Conservation (phyloP, 2,888 invertebrate species). For the Chorisops tibialis region DNA sequence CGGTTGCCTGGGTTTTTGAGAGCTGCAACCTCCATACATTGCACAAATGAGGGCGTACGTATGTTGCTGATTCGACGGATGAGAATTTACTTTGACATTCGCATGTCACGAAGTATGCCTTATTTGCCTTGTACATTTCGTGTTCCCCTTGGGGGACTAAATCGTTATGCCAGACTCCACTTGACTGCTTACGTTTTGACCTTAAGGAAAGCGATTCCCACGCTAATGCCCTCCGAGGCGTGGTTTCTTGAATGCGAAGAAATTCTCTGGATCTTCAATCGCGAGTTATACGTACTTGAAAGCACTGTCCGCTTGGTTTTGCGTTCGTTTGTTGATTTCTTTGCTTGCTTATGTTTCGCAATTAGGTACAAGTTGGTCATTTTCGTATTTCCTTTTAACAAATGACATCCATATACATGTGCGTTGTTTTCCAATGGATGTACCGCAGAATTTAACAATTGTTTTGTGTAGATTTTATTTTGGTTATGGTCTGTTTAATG, state of each 20-base stretch:
- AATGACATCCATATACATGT: too few relatives aligned
- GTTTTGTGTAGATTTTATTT: too few relatives aligned
- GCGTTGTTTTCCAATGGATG: too few relatives aligned
- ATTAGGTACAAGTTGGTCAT: background rate
- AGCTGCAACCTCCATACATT: background rate
- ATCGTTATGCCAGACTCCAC: constrained; percentile 9
- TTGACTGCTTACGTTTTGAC: constrained; percentile 4
- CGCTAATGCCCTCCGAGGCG: constrained; percentile 27
- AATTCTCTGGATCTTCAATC: constrained; percentile 3
- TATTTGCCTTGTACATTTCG: too few relatives aligned
- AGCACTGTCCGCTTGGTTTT: too few relatives aligned
- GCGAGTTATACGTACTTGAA: too few relatives aligned
- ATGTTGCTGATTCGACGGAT: constrained; percentile 8
- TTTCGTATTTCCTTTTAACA: too few relatives aligned
- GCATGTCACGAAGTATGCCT: constrained; percentile 5
- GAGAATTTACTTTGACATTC: constrained; percentile 24
- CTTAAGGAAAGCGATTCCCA: constrained; percentile 23
- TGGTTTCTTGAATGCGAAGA: constrained; percentile 24
- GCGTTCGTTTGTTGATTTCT: background rate
- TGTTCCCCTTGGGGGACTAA: too few relatives aligned
- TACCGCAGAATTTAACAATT: too few relatives aligned
- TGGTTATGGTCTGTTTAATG: too few relatives aligned
- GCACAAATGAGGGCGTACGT: background rate
- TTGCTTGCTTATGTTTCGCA: background rate
- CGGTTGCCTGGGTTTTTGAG: constrained; percentile 8